Evolutionary conservation across 2,888 invertebrate species (phyloP), one percentile per base, ranked within the genome.

Genomic region (Sinelater perroti): DNA sequence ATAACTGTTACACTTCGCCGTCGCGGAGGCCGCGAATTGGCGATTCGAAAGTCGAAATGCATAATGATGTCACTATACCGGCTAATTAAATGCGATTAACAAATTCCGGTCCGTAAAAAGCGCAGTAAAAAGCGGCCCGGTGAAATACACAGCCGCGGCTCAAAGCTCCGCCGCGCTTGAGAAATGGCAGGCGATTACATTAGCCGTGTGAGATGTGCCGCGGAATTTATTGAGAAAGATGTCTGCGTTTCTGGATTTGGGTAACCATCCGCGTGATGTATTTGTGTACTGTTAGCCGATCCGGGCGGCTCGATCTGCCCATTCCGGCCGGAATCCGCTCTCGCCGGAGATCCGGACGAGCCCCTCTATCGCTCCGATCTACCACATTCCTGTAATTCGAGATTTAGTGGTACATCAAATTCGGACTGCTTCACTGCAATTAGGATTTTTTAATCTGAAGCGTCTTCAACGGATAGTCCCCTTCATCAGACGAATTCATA

Each of bases 191-290:
- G 58, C 54, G 62, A 65, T 65, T 63, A 62, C 58, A 63, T 55
- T 56, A 56, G 52, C 60, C 40, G 62, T 64, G 64, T 63, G 65
- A 63, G 62, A 62, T 58, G 55, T 54, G 61, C 63, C 65, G 65
- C 62, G 63, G 64, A 55, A 63, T 62, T 55, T 62, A 62, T 64
- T 61, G 65, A 65, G 65, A 64, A 60, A 65, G 65, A 65, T 64
- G 65, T 65, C 64, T 56, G 61, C 65, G 45, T 64, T 64, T 64
- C 45, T 62, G 42, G 40, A 44, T 47, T 59, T 47, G 47, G 47
- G 47, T 51, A 45, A 45, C 57, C 45, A 46, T 24, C 45, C 31
- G 26, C 18, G 57, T 52, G 57, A 57, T 57, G 45, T 51, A 56
- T 56, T 56, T 51, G 53, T 45, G 28, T 53, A 53, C 45, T 53